These are phyloP conservation scores for Galeopsomyia nigrocyanea DNA, from an alignment of 2,888 invertebrate genomes.

Conservation along the genomic window DNA sequence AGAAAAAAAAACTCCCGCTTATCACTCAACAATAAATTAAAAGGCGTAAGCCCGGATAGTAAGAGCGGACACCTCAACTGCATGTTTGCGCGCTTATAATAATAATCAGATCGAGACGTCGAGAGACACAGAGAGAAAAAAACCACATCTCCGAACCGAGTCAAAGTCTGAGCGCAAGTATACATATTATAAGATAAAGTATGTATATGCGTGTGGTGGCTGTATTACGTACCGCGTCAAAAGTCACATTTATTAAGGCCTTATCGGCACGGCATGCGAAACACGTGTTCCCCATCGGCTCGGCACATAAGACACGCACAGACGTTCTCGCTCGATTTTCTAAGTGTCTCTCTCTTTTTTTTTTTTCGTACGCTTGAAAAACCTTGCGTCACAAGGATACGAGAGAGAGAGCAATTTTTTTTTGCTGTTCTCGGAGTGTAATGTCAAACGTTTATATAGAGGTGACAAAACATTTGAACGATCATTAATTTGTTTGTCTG, in stretches of 20 bases:
- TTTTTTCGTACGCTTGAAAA: too few species aligned
- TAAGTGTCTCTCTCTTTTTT: neutral
- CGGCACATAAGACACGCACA: neutral
- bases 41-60: too few species aligned
- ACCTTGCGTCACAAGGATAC: too few species aligned
- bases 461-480: too few species aligned
- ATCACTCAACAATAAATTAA: too few species aligned
- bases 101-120: conserved; percentile 28
- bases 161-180: too few species aligned
- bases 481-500: too few species aligned
- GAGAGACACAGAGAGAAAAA: neutral
- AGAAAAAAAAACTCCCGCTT: too few species aligned
- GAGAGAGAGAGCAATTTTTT: neutral
- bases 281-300: conserved; percentile 30
- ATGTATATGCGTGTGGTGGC: neutral
- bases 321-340: conserved; percentile 3
- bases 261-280: conserved; percentile 30
- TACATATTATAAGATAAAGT: conserved; percentile 6
- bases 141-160: neutral
- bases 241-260: neutral
- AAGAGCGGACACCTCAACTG: neutral
- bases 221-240: neutral
- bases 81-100: neutral
- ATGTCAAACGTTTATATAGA: too few species aligned
- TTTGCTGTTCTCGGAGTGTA: too few species aligned